A percentile compares a stretch with the other conserved stretches of the same genome.
phyloP scores from a whole-genome alignment of 2,888 invertebrate genomes.

The Tenthredo amoena region DNA sequence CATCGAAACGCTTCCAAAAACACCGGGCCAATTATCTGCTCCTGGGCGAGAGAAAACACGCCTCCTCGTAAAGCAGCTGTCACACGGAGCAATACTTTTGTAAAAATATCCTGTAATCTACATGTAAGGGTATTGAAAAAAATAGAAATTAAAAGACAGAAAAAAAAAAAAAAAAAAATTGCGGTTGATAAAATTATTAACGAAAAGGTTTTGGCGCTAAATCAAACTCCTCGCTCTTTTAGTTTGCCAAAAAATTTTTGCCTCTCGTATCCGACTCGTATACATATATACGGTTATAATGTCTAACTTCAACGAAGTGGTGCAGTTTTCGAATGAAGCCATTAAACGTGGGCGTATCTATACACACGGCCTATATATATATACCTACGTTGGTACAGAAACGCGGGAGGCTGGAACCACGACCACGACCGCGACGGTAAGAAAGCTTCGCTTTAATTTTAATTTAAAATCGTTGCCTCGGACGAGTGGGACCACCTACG shows the following conservation, averaged over 20 bases:
- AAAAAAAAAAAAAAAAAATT: no score
- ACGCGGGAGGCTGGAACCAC: conserved; percentile 71
- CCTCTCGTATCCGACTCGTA: background rate
- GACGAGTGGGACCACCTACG: conserved; percentile 75
- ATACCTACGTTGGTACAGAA: conserved; percentile 62
- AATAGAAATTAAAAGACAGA: background rate
- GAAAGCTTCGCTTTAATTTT: conserved; percentile 75
- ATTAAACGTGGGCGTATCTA: conserved; percentile 65
- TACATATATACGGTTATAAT: background rate
- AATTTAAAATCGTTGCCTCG: conserved; percentile 75
- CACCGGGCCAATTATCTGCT: conserved; percentile 72
- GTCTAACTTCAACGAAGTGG: conserved; percentile 27
- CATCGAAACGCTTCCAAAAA: conserved; percentile 68
- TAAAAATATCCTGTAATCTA: conserved; percentile 19
- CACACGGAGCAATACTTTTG: background rate
- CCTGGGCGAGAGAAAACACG: conserved; percentile 66
- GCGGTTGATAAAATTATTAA: conserved; percentile 3
- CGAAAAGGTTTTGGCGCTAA: background rate
- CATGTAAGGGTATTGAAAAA: background rate
- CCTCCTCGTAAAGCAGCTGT: conserved; percentile 65
- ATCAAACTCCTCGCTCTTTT: background rate
- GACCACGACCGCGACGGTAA: conserved; percentile 69
- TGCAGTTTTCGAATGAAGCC: conserved; percentile 69
- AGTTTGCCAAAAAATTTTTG: background rate
- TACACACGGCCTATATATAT: conserved; percentile 11